Evolutionary conservation across 2,797 vertebrate genomes (phyloP).

Genomic region (Lagodon rhomboides): DNA sequence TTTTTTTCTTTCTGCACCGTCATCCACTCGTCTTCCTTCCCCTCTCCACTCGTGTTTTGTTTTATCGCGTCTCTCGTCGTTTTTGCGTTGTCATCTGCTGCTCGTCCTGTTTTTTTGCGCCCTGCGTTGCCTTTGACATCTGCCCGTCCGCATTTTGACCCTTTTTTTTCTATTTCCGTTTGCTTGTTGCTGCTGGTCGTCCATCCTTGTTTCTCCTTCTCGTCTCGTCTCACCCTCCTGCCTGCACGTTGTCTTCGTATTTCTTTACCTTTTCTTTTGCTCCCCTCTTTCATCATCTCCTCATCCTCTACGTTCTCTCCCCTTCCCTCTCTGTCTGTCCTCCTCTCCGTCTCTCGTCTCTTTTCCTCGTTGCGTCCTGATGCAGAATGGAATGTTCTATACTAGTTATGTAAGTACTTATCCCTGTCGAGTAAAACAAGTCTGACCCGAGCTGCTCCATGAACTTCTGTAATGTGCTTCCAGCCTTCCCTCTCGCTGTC

Average conservation of each 20-base stretch:
- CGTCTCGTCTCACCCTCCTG: not conserved
- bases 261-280: not conserved
- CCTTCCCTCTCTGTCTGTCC: conserved; percentile 23
- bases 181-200: not conserved
- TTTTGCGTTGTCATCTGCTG: conserved; percentile 61
- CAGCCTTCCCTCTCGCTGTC: conserved; percentile 1
- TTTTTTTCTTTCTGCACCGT: conserved; percentile 70
- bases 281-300: conserved; percentile 39
- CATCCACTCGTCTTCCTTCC: conserved; percentile 74
- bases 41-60: conserved; percentile 4
- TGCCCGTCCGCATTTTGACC: conserved; percentile 23
- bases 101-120: conserved; percentile 62
- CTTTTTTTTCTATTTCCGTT: conserved; percentile 5
- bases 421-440: conserved; percentile 62
- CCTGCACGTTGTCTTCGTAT: not conserved
- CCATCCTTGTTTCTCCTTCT: not conserved
- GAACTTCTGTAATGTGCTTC: conserved; percentile 35
- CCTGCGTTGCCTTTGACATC: conserved; percentile 46
- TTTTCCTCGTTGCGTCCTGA: conserved; percentile 77
- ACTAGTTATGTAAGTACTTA: conserved; percentile 94
- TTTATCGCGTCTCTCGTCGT: conserved; percentile 41
- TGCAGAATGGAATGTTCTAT: conserved; percentile 95
- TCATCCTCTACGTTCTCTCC: not conserved
- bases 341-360: conserved; percentile 48
- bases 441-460: conserved; percentile 39